Conservation (phyloP, 2,888 invertebrate species). For the Steromphala cineraria region DNA sequence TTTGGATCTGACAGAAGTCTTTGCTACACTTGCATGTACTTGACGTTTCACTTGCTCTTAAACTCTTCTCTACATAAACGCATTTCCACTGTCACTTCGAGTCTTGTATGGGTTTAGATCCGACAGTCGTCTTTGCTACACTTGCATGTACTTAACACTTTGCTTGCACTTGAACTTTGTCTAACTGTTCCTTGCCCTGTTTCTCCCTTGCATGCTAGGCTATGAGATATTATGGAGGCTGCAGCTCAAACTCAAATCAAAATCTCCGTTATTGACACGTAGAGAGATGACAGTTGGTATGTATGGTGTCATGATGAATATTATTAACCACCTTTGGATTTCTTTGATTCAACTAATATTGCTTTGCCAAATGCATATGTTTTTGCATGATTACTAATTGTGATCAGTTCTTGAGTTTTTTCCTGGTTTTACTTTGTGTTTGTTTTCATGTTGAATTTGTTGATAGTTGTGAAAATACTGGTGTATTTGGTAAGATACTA, state of each 20-base stretch:
- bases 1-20: no score
- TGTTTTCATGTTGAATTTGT: no score
- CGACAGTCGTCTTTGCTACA: background rate
- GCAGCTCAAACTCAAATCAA: background rate
- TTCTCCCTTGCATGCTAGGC: background rate
- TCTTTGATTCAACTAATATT: background rate
- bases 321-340: background rate
- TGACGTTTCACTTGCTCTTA: no score
- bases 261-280: background rate
- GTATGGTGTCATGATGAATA: background rate
- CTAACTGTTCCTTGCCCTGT: background rate
- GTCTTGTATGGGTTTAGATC: no score
- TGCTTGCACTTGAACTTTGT: background rate
- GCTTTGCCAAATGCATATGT: background rate
- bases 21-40: no score
- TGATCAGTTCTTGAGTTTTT: no score
- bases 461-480: no score
- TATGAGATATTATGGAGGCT: background rate
- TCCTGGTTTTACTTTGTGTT: no score
- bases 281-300: background rate
- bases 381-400: background rate
- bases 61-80: background rate
- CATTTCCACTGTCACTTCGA: background rate
- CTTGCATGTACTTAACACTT: background rate
- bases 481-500: no score